Percentiles rank a stretch among this genome's conserved stretches.
phyloP scores from a whole-genome alignment of 2,113 vertebrate species.

The Emydocephalus ijimae region DNA sequence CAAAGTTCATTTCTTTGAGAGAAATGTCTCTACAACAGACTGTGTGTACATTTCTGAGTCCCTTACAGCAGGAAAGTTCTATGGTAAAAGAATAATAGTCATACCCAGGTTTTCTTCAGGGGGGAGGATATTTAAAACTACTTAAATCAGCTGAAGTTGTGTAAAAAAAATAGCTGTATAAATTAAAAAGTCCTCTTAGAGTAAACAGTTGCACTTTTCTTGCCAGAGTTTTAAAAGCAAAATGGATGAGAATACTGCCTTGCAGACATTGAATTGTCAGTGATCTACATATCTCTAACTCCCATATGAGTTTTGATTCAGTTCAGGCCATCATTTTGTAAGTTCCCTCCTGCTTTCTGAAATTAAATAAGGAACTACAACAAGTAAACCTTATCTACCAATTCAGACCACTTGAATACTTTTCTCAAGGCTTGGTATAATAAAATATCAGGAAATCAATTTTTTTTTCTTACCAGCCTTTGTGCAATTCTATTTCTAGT shows the following conservation, averaged over 20 bases:
- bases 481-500: not conserved
- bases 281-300: not conserved
- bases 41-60: not conserved
- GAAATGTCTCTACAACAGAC: not conserved
- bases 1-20: not conserved
- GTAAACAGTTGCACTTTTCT: not conserved
- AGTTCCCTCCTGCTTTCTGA: not conserved
- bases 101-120: not conserved
- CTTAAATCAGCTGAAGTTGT: not conserved
- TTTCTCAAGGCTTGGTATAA: too few relatives aligned
- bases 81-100: not conserved
- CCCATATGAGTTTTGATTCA: not conserved
- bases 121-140: not conserved
- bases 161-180: not conserved
- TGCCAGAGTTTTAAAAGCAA: not conserved
- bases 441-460: not conserved
- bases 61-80: not conserved
- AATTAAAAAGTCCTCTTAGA: not conserved
- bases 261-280: not conserved
- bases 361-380: not conserved
- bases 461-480: not conserved
- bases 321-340: not conserved
- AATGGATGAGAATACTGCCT: not conserved
- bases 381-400: not conserved
- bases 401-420: not conserved